Base-by-base conservation (phyloP, 2,888 invertebrate genomes). In the Smittia sp. region DNA sequence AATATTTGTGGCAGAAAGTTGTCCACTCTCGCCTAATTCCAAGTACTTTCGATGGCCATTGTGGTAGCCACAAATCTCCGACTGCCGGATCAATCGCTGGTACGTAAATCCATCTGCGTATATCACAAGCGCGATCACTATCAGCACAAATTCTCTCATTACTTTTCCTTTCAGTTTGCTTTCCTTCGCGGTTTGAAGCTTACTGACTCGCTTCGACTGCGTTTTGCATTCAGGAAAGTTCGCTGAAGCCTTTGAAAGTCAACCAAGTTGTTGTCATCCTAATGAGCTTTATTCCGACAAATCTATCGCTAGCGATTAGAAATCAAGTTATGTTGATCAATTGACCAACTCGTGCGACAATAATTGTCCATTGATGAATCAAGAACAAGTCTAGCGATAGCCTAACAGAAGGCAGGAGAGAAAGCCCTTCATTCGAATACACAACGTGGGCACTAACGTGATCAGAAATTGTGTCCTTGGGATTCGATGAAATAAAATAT, bases 11-110 rank as follows among this genome's bases (percentile, higher is more conserved):
- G 79, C 83, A 75, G 81, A 80, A 74, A 82, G 76, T 76, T 82
- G 81, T 25, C 83, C 83, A 3, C 81, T 78, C 75, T 83, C 83
- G 24, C 83, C 83, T 52, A 83, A 77, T 76, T 83, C 83, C 9
- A 83, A 77, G 74, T 83, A 83, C 75, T 82, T 81, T 18, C 82
- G 78, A 1, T 82, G 77, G 15, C 82, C 83, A 75, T 83, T 83
- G 7, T 75, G 70, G 13, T 68, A 25, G 7, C 75, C 76, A 58
- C 77, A 77, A 39, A 76, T 73, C 69, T 76, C 75, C 2, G 58
- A 46, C n/a, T 38, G 22, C 24, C 65, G 62, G 25, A n/a, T 25
- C 24, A 27, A 4, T 13, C 32, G 20, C 15, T 72, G 62, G 24
- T 58, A 58, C n/a, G 58, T 27, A 39, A 72, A 72, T 24, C 38